phyloP scores from a whole-genome alignment of 2,888 invertebrate species.

The Drosophila kambysellisi region DNA sequence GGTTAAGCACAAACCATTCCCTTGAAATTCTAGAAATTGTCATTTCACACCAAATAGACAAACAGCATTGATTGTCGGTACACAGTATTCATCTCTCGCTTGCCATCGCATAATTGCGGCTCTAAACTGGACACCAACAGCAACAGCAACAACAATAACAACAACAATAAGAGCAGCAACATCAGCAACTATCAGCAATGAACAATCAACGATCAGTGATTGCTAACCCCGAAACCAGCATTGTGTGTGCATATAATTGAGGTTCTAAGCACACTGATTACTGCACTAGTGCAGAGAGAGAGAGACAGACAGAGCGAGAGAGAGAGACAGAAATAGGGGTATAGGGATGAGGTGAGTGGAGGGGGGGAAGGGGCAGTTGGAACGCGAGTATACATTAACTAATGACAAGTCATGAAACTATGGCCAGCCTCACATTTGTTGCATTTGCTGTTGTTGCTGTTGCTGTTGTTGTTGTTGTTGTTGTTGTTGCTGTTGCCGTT shows the following conservation, averaged over 20 bases:
- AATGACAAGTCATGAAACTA: constrained; percentile 78
- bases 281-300: constrained; percentile 7
- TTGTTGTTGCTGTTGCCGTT: constrained; percentile 5
- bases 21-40: constrained; percentile 2
- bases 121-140: constrained; percentile 24
- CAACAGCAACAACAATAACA: constrained; percentile 17
- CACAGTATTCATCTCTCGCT: neutral
- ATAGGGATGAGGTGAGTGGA: neutral
- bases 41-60: constrained; percentile 49
- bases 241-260: constrained; percentile 56
- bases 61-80: constrained; percentile 21
- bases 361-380: constrained; percentile 3
- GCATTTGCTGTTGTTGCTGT: constrained; percentile 28
- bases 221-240: constrained; percentile 33
- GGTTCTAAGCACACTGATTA: constrained; percentile 60
- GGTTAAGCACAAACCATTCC: constrained; percentile 5
- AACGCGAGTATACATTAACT: constrained; percentile 67
- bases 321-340: neutral
- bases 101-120: constrained; percentile 28
- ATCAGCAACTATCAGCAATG: constrained; percentile 21
- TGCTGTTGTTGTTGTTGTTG: constrained; percentile 14
- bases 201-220: constrained; percentile 43
- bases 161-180: constrained; percentile 6
- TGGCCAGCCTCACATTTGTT: constrained; percentile 29
- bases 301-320: too few species aligned